Evolutionary conservation across 2,113 vertebrate genomes (phyloP).

Genomic region (Ursus arctos): DNA sequence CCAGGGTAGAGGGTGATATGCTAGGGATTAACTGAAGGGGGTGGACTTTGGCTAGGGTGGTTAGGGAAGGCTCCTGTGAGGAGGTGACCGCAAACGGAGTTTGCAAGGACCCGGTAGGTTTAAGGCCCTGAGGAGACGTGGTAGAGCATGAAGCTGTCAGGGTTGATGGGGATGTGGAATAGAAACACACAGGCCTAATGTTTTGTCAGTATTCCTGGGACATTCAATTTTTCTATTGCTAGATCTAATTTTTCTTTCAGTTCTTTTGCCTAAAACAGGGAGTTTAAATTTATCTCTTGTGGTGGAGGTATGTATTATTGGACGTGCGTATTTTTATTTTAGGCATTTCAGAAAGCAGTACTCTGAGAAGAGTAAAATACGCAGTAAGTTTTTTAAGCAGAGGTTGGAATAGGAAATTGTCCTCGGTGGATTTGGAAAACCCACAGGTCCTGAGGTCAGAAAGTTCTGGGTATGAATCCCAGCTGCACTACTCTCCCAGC

Average conservation of each 20-base stretch:
- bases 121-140: neutral
- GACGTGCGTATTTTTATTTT: slow-evolving; percentile 58
- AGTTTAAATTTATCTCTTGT: slow-evolving; percentile 65
- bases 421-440: neutral
- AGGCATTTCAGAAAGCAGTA: slow-evolving; percentile 57
- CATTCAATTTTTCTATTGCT: slow-evolving; percentile 34
- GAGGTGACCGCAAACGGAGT: neutral
- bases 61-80: neutral
- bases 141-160: neutral
- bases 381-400: slow-evolving; percentile 56
- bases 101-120: neutral
- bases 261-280: slow-evolving; percentile 47
- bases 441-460: neutral
- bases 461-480: neutral
- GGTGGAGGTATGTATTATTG: slow-evolving; percentile 63
- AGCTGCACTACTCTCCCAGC: neutral
- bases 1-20: neutral
- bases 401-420: neutral
- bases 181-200: neutral
- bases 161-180: too few species aligned
- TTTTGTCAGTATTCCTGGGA: neutral
- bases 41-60: neutral
- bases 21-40: neutral
- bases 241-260: slow-evolving; percentile 54
- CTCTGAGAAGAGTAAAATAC: slow-evolving; percentile 38